Percentiles rank a stretch among this genome's conserved stretches.
Conservation (phyloP, 53 echinoderm and acorn worm genomes). For the Echinometra lucunter region DNA sequence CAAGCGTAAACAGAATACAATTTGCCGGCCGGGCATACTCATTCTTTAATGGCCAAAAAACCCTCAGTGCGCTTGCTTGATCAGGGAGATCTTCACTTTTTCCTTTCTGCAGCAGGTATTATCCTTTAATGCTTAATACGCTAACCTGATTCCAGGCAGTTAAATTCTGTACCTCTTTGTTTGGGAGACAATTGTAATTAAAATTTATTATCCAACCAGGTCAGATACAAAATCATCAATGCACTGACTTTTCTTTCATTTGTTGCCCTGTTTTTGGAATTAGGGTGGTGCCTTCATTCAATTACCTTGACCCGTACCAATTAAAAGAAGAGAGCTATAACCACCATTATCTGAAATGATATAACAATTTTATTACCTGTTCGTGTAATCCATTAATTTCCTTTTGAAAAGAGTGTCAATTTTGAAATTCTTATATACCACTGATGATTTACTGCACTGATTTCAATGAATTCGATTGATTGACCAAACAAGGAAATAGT, state of each 20-base stretch:
- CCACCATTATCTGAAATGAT: not conserved
- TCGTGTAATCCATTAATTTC: not conserved
- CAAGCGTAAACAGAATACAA: slow-evolving; percentile 57
- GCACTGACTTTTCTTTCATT: not conserved
- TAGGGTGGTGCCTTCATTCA: not conserved
- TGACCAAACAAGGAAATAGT: not conserved
- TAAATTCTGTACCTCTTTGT: not conserved
- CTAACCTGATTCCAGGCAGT: not conserved
- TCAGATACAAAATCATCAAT: not conserved
- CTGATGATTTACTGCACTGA: not conserved
- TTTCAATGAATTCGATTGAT: not conserved
- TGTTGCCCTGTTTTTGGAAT: not conserved
- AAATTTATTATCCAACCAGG: not conserved
- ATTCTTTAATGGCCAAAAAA: not conserved
- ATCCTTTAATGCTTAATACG: not conserved
- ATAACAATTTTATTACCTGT: not conserved
- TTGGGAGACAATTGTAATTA: not conserved
- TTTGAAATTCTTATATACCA: too few species aligned
- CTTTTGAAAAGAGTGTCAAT: not conserved
- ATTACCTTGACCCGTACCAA: not conserved
- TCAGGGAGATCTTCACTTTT: not conserved
- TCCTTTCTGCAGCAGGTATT: not conserved
- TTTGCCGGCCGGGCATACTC: slow-evolving; percentile 19
- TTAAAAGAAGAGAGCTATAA: slow-evolving; percentile 14
- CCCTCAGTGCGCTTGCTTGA: not conserved